Base-by-base conservation (phyloP, 2,797 vertebrate species). In the Rhabdophis nuchalis region DNA sequence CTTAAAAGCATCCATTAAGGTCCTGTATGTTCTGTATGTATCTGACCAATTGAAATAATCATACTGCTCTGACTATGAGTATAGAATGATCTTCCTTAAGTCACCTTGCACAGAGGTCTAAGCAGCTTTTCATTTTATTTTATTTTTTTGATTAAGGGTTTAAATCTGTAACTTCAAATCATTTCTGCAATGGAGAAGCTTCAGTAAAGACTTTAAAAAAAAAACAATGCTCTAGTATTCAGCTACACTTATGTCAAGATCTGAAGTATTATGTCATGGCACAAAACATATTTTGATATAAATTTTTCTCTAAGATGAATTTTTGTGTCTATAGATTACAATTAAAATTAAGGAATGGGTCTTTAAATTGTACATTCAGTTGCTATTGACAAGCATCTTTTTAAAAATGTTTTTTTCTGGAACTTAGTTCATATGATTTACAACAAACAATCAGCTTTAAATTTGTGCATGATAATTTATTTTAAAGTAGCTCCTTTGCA, bases 251-350 rank as follows among this genome's bases (percentile, higher is more conserved):
- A 13, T 91, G 68, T 57, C 89, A 88, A 88, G 61, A 88, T 90
- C 32, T 72, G 60, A 89, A 92, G 18, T 88, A 64, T 88, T 95
- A 88, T 89, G 85, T 86, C 94, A 93, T 68, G 93, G 64, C 89
- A 95, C 32, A 85, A 86, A 60, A 41, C 5, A 61, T 87, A 20
- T 46, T 82, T 82, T 46, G 36, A 82, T 46, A 91, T 87, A 94
- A 91, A 93, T 85, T 88, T 86, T 95, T 94, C 36, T 93, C 64
- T 93, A 91, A 94, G 32, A 93, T 95, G 95, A 96, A 95, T 94
- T 88, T 94, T 64, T 93, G 54, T 93, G 54, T 60, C 64, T 94
- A 60, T 82, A 91, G 92, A 94, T 46, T 1, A 41, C 0, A 91
- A 93, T 85, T 68, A 91, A 68, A 85, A 93, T 93, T 77, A 92